Evolutionary conservation across 2,797 vertebrate species (phyloP).

Genomic region (Fringilla coelebs): DNA sequence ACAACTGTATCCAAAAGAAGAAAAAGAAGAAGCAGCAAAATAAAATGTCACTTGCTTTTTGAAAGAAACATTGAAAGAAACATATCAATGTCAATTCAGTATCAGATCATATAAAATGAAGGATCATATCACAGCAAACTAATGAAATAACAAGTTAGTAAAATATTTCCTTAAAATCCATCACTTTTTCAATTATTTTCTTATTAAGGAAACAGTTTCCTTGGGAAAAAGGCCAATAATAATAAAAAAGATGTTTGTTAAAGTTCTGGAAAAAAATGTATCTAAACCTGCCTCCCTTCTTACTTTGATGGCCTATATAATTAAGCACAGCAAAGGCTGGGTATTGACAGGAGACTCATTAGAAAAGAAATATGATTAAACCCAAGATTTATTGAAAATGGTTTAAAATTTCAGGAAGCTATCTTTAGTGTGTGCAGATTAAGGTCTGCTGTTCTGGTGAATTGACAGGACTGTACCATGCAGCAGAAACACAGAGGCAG

Average conservation of each 20-base stretch:
- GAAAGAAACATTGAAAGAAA: not conserved
- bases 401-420: conserved; percentile 43
- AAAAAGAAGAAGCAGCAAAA: not conserved
- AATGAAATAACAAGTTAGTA: not conserved
- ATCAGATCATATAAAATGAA: not conserved
- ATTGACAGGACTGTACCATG: not conserved
- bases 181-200: not conserved
- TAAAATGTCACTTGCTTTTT: not conserved
- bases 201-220: not conserved
- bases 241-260: not conserved
- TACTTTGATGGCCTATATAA: not conserved
- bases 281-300: not conserved
- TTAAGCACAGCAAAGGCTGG: not conserved
- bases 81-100: not conserved
- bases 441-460: conserved; percentile 12
- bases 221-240: not conserved
- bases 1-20: not conserved
- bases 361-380: conserved; percentile 24
- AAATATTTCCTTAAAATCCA: not conserved
- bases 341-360: not conserved
- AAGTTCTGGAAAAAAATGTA: not conserved
- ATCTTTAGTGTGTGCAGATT: conserved; percentile 17
- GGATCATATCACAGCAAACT: not conserved
- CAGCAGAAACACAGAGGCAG: not conserved
- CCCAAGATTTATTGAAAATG: not conserved